Percentiles rank a stretch among this genome's conserved stretches.
Conservation (phyloP, 2,888 invertebrate genomes). For the Leucoma salicis region DNA sequence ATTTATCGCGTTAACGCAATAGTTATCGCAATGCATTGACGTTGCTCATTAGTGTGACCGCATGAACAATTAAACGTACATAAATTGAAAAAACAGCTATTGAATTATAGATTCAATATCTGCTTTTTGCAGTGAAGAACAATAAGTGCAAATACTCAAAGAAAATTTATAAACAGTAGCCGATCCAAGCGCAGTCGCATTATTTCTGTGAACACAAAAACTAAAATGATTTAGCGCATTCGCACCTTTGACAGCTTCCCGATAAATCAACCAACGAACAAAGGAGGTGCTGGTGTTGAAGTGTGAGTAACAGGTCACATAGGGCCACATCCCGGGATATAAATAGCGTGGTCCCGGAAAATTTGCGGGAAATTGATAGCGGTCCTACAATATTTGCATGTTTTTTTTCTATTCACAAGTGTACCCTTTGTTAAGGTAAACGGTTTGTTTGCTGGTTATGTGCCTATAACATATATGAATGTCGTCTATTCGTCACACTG, state of each 20-base stretch:
- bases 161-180: neutral
- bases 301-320: slow-evolving; percentile 56
- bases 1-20: too few relatives aligned
- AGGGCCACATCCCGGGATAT: slow-evolving; percentile 34
- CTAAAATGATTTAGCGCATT: slow-evolving; percentile 44
- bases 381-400: slow-evolving; percentile 45
- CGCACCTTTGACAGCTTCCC: slow-evolving; percentile 46
- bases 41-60: too few relatives aligned
- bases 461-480: slow-evolving; percentile 20
- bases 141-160: neutral
- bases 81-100: too few relatives aligned
- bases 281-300: slow-evolving; percentile 49
- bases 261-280: slow-evolving; percentile 49
- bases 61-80: too few relatives aligned
- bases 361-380: slow-evolving; percentile 53
- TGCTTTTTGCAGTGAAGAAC: too few relatives aligned
- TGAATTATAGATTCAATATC: too few relatives aligned
- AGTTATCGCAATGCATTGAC: too few relatives aligned
- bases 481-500: neutral
- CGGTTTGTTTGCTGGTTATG: slow-evolving; percentile 18
- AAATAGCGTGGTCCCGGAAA: slow-evolving; percentile 44
- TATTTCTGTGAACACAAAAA: slow-evolving; percentile 20
- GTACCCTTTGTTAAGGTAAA: slow-evolving; percentile 37
- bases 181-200: slow-evolving; percentile 7
- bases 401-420: slow-evolving; percentile 47